Percentiles rank a stretch among this genome's conserved stretches.
Conservation (phyloP, 2,797 vertebrate genomes). For the Percopsis omiscomaycus region DNA sequence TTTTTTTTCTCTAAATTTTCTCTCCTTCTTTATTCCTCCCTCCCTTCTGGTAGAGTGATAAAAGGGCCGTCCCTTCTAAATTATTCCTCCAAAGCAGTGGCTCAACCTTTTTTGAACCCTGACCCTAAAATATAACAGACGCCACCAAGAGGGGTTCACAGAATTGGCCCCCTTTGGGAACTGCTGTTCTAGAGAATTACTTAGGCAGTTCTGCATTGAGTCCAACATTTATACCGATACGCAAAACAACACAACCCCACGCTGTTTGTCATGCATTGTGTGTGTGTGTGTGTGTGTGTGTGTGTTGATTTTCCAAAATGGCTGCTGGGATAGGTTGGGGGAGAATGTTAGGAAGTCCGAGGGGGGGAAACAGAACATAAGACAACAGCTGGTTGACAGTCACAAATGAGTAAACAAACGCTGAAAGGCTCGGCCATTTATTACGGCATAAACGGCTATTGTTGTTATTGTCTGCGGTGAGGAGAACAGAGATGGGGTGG, state of each 20-base stretch:
- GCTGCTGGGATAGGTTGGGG: conserved; percentile 30
- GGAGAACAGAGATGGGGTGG: too few species aligned
- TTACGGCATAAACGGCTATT: conserved; percentile 73
- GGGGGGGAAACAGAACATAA: conserved; percentile 44
- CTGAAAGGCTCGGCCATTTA: conserved; percentile 69
- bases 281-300: too few species aligned
- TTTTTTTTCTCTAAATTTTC: background rate
- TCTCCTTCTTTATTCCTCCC: background rate
- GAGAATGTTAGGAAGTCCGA: conserved; percentile 41
- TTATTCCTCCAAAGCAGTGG: too few species aligned
- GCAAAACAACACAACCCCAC: too few species aligned
- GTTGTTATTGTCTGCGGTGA: conserved; percentile 53
- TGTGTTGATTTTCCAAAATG: conserved; percentile 53
- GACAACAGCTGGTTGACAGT: conserved; percentile 71
- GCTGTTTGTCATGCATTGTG: too few species aligned
- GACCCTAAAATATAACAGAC: too few species aligned
- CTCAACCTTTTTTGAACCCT: too few species aligned
- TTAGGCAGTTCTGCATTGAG: too few species aligned
- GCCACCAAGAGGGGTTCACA: too few species aligned
- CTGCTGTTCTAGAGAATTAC: too few species aligned
- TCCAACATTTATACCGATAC: conserved; percentile 17
- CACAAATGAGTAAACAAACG: conserved; percentile 79
- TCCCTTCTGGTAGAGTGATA: conserved; percentile 2
- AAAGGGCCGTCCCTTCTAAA: too few species aligned
- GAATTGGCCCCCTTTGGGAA: too few species aligned